Conservation (phyloP, 2,113 vertebrate species). For the Periophthalmodon schlosseri region DNA sequence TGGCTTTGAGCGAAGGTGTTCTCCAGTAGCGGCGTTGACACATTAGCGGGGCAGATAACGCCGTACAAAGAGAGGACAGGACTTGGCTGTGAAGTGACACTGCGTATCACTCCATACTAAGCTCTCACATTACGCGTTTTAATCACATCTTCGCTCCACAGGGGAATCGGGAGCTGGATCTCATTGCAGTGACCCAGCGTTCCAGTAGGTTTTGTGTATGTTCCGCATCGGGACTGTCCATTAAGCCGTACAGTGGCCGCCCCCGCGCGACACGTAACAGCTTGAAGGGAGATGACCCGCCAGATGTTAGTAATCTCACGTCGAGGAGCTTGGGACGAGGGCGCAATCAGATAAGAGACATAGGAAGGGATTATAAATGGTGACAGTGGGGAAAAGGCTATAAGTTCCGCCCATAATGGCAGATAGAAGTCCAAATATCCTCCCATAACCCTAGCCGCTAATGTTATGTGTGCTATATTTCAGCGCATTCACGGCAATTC, state of each 20-base stretch:
- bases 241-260: constrained; percentile 23
- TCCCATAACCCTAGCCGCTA: constrained; percentile 21
- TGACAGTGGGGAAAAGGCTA: constrained; percentile 49
- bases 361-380: constrained; percentile 61
- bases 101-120: constrained; percentile 48
- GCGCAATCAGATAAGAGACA: constrained; percentile 66
- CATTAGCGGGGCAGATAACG: constrained; percentile 6
- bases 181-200: constrained; percentile 64
- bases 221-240: constrained; percentile 43
- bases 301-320: constrained; percentile 77
- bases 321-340: constrained; percentile 56
- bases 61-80: constrained; percentile 22
- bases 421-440: constrained; percentile 34
- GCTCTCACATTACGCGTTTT: constrained; percentile 65
- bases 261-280: constrained; percentile 53
- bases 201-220: constrained; percentile 36
- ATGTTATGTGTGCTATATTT: neutral
- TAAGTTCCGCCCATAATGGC: constrained; percentile 41
- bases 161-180: constrained; percentile 49
- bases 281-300: constrained; percentile 69
- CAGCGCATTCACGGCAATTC: neutral
- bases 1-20: neutral
- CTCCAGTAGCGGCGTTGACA: constrained; percentile 20
- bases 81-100: constrained; percentile 42
- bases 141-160: constrained; percentile 63